Evolutionary conservation across 2,113 vertebrate species (phyloP).

Genomic region (Bettongia penicillata): DNA sequence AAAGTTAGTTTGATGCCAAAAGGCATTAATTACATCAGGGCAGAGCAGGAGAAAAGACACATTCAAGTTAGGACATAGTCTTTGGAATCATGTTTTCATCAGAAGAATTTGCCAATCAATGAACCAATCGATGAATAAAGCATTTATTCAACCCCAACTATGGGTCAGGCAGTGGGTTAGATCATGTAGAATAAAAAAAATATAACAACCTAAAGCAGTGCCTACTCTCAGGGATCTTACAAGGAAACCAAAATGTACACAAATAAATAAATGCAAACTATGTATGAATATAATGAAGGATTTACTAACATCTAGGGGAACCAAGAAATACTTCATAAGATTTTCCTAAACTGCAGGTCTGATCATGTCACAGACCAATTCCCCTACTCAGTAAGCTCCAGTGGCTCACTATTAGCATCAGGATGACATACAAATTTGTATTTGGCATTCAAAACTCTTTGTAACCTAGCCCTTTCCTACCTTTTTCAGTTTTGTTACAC

Average conservation of each 20-base stretch:
- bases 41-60: neutral
- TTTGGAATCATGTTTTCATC: neutral
- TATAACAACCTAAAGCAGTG: neutral
- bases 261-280: neutral
- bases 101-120: neutral
- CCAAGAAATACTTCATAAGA: neutral
- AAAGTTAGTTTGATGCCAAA: neutral
- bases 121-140: neutral
- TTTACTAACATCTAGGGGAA: neutral
- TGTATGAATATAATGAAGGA: neutral
- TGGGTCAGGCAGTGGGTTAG: neutral
- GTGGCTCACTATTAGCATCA: neutral
- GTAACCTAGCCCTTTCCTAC: neutral
- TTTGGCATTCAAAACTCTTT: neutral
- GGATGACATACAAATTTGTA: neutral
- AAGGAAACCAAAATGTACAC: neutral
- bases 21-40: neutral
- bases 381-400: neutral
- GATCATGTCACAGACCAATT: neutral
- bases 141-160: neutral
- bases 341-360: neutral
- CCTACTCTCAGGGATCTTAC: neutral
- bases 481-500: too few species aligned
- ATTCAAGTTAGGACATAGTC: neutral
- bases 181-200: neutral